Base-by-base conservation (phyloP, 2,888 invertebrate genomes). In the Encarsia formosa region DNA sequence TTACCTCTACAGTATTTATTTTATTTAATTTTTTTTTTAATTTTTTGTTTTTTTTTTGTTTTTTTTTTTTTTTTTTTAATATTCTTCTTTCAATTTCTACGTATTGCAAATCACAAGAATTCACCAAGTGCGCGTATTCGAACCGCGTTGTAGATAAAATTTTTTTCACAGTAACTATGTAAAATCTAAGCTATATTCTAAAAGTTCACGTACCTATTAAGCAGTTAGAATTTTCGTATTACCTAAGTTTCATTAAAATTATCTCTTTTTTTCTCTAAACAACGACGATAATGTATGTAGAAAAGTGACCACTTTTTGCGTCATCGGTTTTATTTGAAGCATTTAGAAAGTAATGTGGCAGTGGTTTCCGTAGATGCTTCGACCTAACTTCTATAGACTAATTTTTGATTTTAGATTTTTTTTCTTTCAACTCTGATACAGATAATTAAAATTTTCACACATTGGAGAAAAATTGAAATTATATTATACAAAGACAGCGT, bases 261-360 rank as follows among this genome's bases (percentile, higher is more conserved):
- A 29, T 52, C 32, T 19, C 34, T n/a, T 24, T 38, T 52, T 35
- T 53, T 48, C 5, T 44, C 56, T 59, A 58, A 41, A 38, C 46
- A 53, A 59, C 65, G 65, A 70, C 68, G 69, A 72, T 65, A 67
- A 71, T 68, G 71, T 67, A 67, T 68, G 71, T 73, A 73, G 73
- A 72, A 73, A 73, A 73, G 71, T 72, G 71, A 71, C 70, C 69
- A 65, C 68, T 67, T 63, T 23, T 53, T 41, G 48, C 66, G 67
- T 69, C 68, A 66, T 68, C 63, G 70, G 68, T 68, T 69, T 70
- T 69, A 69, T 65, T 65, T 71, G 70, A 73, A 73, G 69, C 69
- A 67, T 66, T 65, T 70, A 68, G 67, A 71, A 71, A 70, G 63
- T 64, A 64, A 67, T 68, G 62, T 70, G 70, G 68, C 67, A 70